Evolutionary conservation across 37 sponge, comb jelly and placozoan species (phyloP).

Genomic region (Crambe crambe): DNA sequence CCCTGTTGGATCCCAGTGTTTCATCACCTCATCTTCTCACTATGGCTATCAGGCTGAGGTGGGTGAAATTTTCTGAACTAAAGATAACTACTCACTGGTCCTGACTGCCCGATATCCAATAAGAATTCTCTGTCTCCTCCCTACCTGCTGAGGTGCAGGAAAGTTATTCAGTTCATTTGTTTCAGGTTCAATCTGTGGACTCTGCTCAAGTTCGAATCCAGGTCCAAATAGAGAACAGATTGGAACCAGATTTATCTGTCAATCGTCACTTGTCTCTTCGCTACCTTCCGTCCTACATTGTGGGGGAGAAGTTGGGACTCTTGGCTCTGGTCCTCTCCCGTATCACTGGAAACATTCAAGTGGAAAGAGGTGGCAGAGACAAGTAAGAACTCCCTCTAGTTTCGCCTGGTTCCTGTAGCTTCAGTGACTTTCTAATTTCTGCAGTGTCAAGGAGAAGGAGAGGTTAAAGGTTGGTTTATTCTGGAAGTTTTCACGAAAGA

Average conservation of each 20-base stretch:
- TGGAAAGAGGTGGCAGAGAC: constrained; percentile 65
- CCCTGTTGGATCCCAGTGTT: constrained; percentile 43
- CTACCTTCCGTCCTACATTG: constrained; percentile 40
- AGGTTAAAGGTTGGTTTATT: constrained; percentile 82
- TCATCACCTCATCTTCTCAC: constrained; percentile 48
- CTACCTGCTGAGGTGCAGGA: too few relatives aligned
- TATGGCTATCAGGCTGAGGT: constrained; percentile 83
- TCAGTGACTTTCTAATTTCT: neutral
- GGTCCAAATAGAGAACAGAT: constrained; percentile 28
- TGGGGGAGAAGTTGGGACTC: constrained; percentile 40
- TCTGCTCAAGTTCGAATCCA: constrained; percentile 26
- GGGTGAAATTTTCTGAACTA: too few relatives aligned
- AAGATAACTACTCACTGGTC: too few relatives aligned
- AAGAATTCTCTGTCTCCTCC: too few relatives aligned
- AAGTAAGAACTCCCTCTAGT: too few relatives aligned
- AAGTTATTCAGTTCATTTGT: too few relatives aligned
- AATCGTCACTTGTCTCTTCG: constrained; percentile 4
- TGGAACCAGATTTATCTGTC: constrained; percentile 39
- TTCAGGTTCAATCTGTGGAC: constrained; percentile 60
- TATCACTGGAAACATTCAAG: constrained; percentile 56
- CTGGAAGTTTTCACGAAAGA: constrained; percentile 79
- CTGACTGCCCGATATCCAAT: too few relatives aligned
- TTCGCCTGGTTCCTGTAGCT: neutral
- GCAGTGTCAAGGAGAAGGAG: constrained; percentile 50
- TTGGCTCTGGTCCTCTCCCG: constrained; percentile 40